Evolutionary conservation across 2,113 vertebrate genomes (phyloP).

Genomic region (Mobula hypostoma): DNA sequence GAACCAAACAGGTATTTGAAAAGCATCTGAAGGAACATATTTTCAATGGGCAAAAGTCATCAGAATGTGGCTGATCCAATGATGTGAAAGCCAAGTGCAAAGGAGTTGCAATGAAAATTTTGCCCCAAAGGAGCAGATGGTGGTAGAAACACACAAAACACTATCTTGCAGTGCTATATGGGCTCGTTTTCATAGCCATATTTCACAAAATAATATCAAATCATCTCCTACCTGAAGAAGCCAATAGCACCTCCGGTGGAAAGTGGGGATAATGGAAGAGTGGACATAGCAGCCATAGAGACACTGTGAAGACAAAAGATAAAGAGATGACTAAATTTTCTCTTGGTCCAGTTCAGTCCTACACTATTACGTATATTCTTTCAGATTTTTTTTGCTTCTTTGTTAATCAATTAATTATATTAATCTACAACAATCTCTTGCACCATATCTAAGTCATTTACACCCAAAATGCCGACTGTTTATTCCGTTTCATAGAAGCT

Average conservation of each 20-base stretch:
- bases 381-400: not conserved
- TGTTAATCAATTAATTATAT: not conserved
- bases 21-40: not conserved
- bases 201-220: not conserved
- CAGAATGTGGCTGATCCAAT: not conserved
- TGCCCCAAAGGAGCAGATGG: not conserved
- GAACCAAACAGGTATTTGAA: not conserved
- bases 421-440: not conserved
- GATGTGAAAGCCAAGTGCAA: not conserved
- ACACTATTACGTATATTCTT: not conserved
- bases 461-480: no score
- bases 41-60: not conserved
- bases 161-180: not conserved
- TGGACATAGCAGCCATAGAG: constrained; percentile 97
- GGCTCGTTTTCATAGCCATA: not conserved
- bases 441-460: not conserved
- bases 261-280: constrained; percentile 98
- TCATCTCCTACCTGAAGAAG: constrained; percentile 87
- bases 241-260: constrained; percentile 99
- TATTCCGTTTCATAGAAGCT: no score
- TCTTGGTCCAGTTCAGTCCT: not conserved
- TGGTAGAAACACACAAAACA: not conserved
- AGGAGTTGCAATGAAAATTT: not conserved
- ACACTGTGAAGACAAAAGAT: constrained; percentile 69
- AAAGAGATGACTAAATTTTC: not conserved